These are phyloP conservation scores for Coturnix japonica DNA, from an alignment of 2,113 vertebrate species.

Conservation along the genomic window DNA sequence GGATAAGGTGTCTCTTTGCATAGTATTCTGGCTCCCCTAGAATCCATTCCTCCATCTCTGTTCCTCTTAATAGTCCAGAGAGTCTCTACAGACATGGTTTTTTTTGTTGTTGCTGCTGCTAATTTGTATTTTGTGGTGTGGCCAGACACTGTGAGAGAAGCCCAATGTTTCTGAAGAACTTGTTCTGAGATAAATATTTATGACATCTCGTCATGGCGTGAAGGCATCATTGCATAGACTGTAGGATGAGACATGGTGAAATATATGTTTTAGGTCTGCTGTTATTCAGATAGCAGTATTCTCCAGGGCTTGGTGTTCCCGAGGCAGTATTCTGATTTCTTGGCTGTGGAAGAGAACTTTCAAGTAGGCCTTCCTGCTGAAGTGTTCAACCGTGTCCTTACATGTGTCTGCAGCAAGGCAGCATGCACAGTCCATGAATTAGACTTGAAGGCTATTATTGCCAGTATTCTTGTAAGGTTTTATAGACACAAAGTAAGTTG, in stretches of 20 bases:
- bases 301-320: not conserved
- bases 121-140: not conserved
- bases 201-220: not conserved
- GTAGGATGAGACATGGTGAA: not conserved
- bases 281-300: not conserved
- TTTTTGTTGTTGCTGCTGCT: not conserved
- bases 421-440: not conserved
- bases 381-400: not conserved
- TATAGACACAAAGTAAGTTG: not conserved
- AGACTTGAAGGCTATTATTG: not conserved
- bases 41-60: not conserved
- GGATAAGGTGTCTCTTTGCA: not conserved
- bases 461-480: not conserved
- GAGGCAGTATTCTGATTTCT: not conserved
- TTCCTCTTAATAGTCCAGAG: not conserved
- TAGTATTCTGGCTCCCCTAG: not conserved
- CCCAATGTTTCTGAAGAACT: not conserved
- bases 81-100: not conserved
- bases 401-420: not conserved
- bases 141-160: not conserved
- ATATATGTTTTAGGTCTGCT: not conserved
- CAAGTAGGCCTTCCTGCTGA: not conserved
- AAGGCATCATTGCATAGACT: not conserved
- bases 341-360: not conserved
- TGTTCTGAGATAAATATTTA: not conserved